Evolutionary conservation across 2,888 invertebrate species (phyloP).

Genomic region (Lathronympha strigana): DNA sequence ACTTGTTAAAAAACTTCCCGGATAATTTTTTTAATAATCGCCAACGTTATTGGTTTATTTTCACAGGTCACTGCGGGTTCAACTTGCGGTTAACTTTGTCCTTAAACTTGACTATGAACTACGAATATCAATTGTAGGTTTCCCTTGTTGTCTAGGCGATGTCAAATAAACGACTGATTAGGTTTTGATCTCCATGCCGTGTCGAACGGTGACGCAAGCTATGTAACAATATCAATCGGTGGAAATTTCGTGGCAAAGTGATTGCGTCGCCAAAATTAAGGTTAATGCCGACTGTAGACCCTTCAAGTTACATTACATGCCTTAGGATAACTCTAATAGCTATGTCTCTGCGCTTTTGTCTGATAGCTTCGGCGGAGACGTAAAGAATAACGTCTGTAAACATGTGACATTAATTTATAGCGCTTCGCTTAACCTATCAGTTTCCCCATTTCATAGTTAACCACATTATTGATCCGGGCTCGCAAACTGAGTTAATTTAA

Average conservation of each 20-base stretch:
- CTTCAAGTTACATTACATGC: conserved; percentile 16
- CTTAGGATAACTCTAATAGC: conserved; percentile 10
- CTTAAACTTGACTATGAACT: conserved; percentile 35
- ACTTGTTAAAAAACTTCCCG: conserved; percentile 59
- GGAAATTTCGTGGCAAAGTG: conserved; percentile 45
- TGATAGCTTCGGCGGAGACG: conserved; percentile 9
- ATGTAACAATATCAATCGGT: conserved; percentile 45
- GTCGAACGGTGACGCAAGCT: conserved; percentile 46
- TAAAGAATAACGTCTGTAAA: conserved; percentile 13
- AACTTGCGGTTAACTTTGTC: conserved; percentile 21
- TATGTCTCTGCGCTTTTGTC: neutral
- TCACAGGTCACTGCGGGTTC: conserved; percentile 40
- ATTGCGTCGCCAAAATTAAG: conserved; percentile 43
- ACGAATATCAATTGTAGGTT: conserved; percentile 15
- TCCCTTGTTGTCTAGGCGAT: conserved; percentile 24
- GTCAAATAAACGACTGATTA: conserved; percentile 43
- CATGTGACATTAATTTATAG: conserved; percentile 16
- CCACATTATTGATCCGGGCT: conserved; percentile 32
- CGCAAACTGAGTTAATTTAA: conserved; percentile 48
- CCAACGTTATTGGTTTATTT: conserved; percentile 32
- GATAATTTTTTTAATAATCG: conserved; percentile 40
- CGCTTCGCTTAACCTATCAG: conserved; percentile 16
- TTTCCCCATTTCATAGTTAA: conserved; percentile 32
- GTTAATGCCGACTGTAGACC: conserved; percentile 25
- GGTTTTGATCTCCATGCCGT: conserved; percentile 41